Conservation (phyloP, 2,888 invertebrate genomes). For the Balanococcus diminutus region DNA sequence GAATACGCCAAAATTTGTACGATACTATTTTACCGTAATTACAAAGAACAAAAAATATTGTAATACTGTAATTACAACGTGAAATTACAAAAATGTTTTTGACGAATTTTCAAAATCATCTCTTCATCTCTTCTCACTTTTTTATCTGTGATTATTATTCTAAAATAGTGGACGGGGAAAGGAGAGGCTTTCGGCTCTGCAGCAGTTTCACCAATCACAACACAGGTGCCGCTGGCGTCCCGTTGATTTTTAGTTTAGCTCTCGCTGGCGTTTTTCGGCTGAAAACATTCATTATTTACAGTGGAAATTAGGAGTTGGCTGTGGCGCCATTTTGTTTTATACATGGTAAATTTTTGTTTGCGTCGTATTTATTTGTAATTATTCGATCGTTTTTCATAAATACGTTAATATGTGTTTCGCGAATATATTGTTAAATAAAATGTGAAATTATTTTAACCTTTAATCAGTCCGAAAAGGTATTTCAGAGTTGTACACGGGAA, state of each 20-base stretch:
- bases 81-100: not conserved
- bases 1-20: not conserved
- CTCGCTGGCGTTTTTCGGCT: not conserved
- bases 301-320: conserved; percentile 28
- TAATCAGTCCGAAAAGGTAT: not conserved
- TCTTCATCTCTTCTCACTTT: not conserved
- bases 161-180: not conserved
- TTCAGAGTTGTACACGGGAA: conserved; percentile 39
- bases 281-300: conserved; percentile 34
- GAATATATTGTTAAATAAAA: not conserved
- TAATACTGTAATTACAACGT: not conserved
- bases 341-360: conserved; percentile 26
- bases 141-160: not conserved
- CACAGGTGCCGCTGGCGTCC: not conserved
- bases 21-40: not conserved
- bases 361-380: conserved; percentile 30
- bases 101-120: not conserved
- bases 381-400: not conserved
- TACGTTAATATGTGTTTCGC: conserved; percentile 24
- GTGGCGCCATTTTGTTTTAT: conserved; percentile 54
- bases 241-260: not conserved
- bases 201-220: not conserved
- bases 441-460: not conserved
- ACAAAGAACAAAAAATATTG: not conserved
- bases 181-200: not conserved